Evolutionary conservation across 1,140 invertebrate genomes (phyloP).

Genomic region (Geopemphigus sp.): DNA sequence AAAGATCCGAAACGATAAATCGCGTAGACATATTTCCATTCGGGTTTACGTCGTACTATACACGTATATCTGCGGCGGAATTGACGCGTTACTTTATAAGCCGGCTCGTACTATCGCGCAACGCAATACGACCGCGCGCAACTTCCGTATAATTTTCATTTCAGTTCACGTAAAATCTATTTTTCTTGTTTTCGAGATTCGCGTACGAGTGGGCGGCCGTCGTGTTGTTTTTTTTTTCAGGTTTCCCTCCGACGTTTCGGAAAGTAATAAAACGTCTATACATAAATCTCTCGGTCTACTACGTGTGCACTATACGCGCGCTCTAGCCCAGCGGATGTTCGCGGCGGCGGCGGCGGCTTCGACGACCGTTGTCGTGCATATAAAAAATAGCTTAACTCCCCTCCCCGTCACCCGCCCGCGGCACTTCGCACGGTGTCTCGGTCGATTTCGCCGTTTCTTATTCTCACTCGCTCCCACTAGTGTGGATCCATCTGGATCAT

Average conservation of each 20-base stretch:
- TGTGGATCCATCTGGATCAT: too few species aligned
- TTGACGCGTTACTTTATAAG: background rate
- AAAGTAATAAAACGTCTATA: conserved; percentile 35
- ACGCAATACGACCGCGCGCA: background rate
- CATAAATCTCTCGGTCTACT: conserved; percentile 32
- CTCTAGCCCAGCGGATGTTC: conserved; percentile 3
- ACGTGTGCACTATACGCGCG: background rate
- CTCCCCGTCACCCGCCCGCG: too few species aligned
- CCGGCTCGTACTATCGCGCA: background rate
- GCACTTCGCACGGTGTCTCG: background rate
- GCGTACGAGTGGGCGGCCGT: background rate
- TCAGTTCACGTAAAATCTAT: conserved; percentile 42
- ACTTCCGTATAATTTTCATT: conserved; percentile 25
- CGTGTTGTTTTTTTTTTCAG: background rate
- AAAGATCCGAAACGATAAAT: too few species aligned
- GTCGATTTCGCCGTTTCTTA: background rate
- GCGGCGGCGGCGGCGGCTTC: too few species aligned
- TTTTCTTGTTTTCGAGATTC: conserved; percentile 38
- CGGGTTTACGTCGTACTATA: too few species aligned
- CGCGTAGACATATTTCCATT: too few species aligned
- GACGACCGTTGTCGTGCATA: conserved; percentile 19
- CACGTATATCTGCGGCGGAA: background rate
- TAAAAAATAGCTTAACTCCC: conserved; percentile 24
- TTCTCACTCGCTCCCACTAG: background rate
- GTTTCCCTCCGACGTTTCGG: background rate